Evolutionary conservation across 2,797 vertebrate species (phyloP).

Genomic region (Phataginus tetradactyla): DNA sequence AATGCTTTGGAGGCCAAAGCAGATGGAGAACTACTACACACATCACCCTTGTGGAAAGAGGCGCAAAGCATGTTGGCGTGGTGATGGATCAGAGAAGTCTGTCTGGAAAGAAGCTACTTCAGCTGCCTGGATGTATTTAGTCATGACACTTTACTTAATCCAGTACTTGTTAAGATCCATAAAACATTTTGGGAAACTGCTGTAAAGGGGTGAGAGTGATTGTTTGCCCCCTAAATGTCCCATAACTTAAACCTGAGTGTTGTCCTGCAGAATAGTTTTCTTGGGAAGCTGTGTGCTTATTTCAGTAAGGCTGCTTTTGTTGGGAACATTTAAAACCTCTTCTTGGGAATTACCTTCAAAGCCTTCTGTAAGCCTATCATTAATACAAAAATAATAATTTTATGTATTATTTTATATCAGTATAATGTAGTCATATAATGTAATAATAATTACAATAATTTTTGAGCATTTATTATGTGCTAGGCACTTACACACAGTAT

Average conservation of each 20-base stretch:
- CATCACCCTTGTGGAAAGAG: background rate
- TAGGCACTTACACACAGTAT: background rate
- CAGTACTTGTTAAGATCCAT: background rate
- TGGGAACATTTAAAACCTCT: background rate
- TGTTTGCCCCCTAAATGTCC: background rate
- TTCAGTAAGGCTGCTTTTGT: constrained; percentile 22
- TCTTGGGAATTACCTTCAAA: constrained; percentile 44
- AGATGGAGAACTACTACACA: background rate
- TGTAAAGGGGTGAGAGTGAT: background rate
- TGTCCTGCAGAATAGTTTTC: background rate
- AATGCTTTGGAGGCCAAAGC: background rate
- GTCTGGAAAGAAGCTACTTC: background rate
- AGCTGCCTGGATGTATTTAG: background rate
- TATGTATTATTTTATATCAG: background rate
- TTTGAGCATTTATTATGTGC: background rate
- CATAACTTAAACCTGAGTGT: background rate
- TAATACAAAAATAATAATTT: background rate
- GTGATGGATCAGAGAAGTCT: background rate
- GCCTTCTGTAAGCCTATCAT: background rate
- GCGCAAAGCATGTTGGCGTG: background rate
- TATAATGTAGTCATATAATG: background rate
- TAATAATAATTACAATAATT: background rate
- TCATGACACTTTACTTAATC: background rate
- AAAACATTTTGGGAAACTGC: background rate
- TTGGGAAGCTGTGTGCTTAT: background rate